A percentile compares a stretch with the other conserved stretches of the same genome.
Evolutionary conservation across 2,888 invertebrate genomes (phyloP).

Genomic region (Tridacna gigas): DNA sequence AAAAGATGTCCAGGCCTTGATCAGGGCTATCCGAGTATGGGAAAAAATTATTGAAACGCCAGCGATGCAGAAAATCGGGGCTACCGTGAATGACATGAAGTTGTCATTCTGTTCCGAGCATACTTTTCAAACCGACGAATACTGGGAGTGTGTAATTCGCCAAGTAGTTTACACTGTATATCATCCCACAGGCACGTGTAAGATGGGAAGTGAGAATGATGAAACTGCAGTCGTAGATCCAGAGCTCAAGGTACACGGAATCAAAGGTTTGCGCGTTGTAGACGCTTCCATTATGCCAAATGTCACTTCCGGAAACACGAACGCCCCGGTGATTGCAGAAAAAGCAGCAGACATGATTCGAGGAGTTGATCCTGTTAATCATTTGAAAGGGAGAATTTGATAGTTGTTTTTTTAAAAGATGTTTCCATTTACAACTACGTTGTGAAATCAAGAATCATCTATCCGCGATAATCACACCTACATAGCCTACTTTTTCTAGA

Average conservation of each 20-base stretch:
- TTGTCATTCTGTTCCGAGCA: constrained; percentile 49
- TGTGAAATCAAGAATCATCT: too few relatives aligned
- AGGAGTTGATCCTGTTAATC: constrained; percentile 2
- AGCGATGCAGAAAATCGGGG: constrained; percentile 54
- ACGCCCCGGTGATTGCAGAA: constrained; percentile 47
- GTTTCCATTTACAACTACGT: too few relatives aligned
- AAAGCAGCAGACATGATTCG: constrained; percentile 32
- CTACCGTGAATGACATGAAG: constrained; percentile 34
- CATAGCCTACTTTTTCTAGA: too few relatives aligned
- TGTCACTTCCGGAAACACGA: constrained; percentile 55
- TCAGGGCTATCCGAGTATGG: constrained; percentile 48
- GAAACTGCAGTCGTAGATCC: constrained; percentile 89
- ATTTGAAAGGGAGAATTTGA: not conserved
- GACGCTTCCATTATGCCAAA: constrained; percentile 60
- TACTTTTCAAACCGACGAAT: constrained; percentile 55
- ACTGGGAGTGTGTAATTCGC: constrained; percentile 62
- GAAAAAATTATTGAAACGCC: constrained; percentile 49
- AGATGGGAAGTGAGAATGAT: constrained; percentile 87
- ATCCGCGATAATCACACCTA: too few relatives aligned
- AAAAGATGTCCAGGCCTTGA: constrained; percentile 86
- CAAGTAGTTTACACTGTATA: constrained; percentile 48
- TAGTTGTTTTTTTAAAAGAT: too few relatives aligned
- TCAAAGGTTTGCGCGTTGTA: constrained; percentile 44
- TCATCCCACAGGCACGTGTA: constrained; percentile 91
- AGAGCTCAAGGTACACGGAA: constrained; percentile 75